Base-by-base conservation (phyloP, 2,797 vertebrate species). In the Prunella strophiata region DNA sequence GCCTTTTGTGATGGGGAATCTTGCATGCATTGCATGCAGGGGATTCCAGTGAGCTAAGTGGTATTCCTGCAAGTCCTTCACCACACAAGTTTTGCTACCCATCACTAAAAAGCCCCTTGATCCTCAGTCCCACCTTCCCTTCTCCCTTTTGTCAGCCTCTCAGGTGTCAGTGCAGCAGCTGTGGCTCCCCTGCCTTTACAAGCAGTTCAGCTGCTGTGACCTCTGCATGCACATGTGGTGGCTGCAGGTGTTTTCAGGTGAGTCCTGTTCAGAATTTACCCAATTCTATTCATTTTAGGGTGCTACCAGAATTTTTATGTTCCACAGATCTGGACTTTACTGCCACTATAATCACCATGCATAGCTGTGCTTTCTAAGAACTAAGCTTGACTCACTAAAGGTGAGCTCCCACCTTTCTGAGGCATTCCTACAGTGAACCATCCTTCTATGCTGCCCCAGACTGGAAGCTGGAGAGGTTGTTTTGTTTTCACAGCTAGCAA, bases 401-500 rank as follows among this genome's bases (percentile, higher is more conserved):
- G 40, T n/a, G 43, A 86, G 43, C n/a, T 89, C 51, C 30, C 11
- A 30, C 16, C n/a, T 65, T 66, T 52, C 63, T 68, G 58, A 83
- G 54, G n/a, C 14, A 30, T 66, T 85, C 48, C 79, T 66, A 51
- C n/a, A 74, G 58, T 15, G 30, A 85, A 45, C 22, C 16, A 62
- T 6, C 51, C 38, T 62, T 36, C 36, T 32, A 10, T 48, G 51
- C 50, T 92, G 55, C 36, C 74, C 50, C 48, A 40, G 34, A 50
- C 38, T 87, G 52, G 27, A 84, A 93, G 23, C 5, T 84, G 66
- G 66, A 55, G 62, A 77, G n/a, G 30, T 58, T 88, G 85, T 92
- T 96, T 58, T 88, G 85, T 92, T 96, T 93, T 91, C 94, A 94
- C 68, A 82, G 80, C 72, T 91, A 94, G 95, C 84, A 57, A 96